Conservation (phyloP, 2,797 vertebrate species). For the Mormyrops boulengeri region DNA sequence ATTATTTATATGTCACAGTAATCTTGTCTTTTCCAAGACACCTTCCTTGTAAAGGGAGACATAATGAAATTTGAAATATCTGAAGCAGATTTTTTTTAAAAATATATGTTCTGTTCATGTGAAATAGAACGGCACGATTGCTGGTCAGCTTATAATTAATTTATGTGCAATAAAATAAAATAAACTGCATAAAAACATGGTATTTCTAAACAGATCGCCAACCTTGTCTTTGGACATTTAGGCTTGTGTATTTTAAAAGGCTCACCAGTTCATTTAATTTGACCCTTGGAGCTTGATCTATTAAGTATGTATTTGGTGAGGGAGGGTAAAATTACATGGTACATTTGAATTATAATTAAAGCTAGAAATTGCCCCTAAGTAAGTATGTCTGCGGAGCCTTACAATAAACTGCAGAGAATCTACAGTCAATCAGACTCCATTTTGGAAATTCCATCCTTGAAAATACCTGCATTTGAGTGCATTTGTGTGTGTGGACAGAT, state of each 20-base stretch:
- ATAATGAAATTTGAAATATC: background rate
- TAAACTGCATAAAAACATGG: background rate
- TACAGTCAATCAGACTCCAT: background rate
- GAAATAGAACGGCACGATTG: background rate
- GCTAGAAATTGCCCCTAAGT: background rate
- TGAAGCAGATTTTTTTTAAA: background rate
- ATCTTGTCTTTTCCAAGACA: background rate
- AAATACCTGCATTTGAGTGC: slow-evolving; percentile 11
- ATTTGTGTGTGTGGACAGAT: slow-evolving; percentile 32
- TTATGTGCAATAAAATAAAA: background rate
- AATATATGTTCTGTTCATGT: background rate
- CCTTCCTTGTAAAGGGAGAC: background rate
- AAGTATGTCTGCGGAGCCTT: background rate
- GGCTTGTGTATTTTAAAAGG: slow-evolving; percentile 4
- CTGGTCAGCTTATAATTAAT: background rate
- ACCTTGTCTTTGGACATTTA: background rate
- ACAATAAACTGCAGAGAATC: background rate
- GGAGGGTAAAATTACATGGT: background rate
- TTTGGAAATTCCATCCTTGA: background rate
- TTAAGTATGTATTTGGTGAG: slow-evolving; percentile 12
- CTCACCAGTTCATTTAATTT: background rate
- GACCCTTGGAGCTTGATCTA: background rate
- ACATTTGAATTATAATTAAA: background rate
- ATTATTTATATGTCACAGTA: background rate
- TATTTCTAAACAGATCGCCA: background rate